These are phyloP conservation scores for Listronotus oregonensis DNA, from an alignment of 1,140 invertebrate genomes.

Conservation along the genomic window DNA sequence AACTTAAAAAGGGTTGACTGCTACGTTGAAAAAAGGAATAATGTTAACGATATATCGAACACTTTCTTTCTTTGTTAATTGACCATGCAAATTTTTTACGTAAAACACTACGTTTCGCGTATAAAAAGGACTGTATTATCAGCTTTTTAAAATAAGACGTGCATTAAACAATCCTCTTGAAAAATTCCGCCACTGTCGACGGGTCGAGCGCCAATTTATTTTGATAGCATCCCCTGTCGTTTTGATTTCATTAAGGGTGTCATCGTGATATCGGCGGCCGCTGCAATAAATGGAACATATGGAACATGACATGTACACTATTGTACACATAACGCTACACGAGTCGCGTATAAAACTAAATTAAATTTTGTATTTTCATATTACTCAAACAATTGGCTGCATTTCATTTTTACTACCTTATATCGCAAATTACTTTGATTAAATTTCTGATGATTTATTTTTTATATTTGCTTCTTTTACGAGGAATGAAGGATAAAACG, in stretches of 20 bases:
- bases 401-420: conserved; percentile 19
- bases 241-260: conserved; percentile 26
- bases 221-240: conserved; percentile 21
- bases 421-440: conserved; percentile 20
- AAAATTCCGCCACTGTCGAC: neutral
- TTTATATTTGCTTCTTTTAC: conserved; percentile 7
- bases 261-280: conserved; percentile 20
- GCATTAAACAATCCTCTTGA: too few species aligned
- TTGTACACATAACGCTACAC: conserved; percentile 9
- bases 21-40: too few species aligned
- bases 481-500: neutral
- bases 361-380: conserved; percentile 24
- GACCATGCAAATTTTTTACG: too few species aligned
- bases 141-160: too few species aligned
- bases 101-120: too few species aligned
- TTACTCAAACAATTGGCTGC: conserved; percentile 23
- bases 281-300: conserved; percentile 24
- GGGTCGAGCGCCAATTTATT: conserved; percentile 27
- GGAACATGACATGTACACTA: conserved; percentile 22
- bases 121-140: too few species aligned
- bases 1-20: too few species aligned
- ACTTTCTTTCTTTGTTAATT: too few species aligned
- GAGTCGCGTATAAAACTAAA: conserved; percentile 21
- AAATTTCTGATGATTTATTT: conserved; percentile 16
- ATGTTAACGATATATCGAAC: too few species aligned